phyloP scores from a whole-genome alignment of 1,140 invertebrate species.

The Subanguina moxae region DNA sequence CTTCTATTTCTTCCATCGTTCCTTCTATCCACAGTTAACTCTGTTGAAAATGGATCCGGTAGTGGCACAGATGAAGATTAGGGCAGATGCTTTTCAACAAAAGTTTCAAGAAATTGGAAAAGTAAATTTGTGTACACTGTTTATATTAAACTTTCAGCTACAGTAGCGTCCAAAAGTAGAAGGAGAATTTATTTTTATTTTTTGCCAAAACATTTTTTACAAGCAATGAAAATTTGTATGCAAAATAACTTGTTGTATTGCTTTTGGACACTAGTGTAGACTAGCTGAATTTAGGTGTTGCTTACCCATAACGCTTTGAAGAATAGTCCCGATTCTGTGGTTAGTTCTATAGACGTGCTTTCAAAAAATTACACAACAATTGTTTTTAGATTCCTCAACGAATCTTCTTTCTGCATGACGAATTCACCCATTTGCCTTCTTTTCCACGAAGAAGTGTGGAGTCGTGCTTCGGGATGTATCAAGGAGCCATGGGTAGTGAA shows the following conservation, averaged over 20 bases:
- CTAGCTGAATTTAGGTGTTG: constrained; percentile 55
- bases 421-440: constrained; percentile 93
- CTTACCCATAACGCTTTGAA: constrained; percentile 63
- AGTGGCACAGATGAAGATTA: constrained; percentile 76
- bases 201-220: too few relatives aligned
- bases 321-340: constrained; percentile 61
- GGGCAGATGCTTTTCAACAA: constrained; percentile 83
- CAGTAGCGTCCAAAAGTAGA: too few relatives aligned
- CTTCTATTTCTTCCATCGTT: constrained; percentile 97
- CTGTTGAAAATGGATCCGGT: constrained; percentile 88
- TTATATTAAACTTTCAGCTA: too few relatives aligned
- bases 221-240: background rate
- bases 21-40: constrained; percentile 91
- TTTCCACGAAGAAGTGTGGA: constrained; percentile 96
- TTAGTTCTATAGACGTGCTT: constrained; percentile 36
- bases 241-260: background rate
- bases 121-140: too few relatives aligned
- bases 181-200: too few relatives aligned
- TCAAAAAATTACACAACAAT: constrained; percentile 10
- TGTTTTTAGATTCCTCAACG: constrained; percentile 75
- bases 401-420: constrained; percentile 97
- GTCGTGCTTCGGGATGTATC: constrained; percentile 86
- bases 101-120: constrained; percentile 98
- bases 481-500: constrained; percentile 85
- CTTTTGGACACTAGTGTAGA: background rate